phyloP scores from a whole-genome alignment of 2,797 vertebrate species.

The Martes flavigula region DNA sequence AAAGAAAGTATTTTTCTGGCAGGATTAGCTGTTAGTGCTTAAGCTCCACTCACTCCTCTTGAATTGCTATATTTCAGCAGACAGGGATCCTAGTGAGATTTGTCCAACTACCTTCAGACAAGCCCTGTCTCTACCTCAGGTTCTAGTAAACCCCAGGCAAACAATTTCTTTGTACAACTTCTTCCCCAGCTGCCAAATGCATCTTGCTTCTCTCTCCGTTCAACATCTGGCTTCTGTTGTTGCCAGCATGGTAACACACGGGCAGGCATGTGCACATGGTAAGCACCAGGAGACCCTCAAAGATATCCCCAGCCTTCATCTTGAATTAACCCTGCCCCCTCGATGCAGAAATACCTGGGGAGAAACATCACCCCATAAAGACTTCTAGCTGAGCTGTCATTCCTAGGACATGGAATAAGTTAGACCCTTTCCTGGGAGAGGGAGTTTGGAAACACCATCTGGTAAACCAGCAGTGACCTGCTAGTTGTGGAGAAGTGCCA shows the following conservation, averaged over 20 bases:
- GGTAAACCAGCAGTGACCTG: neutral
- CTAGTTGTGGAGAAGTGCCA: neutral
- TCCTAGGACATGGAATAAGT: neutral
- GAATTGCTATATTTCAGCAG: neutral
- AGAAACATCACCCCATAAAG: neutral
- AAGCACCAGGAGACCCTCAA: neutral
- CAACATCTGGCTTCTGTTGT: neutral
- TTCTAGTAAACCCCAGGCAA: neutral
- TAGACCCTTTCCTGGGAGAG: neutral
- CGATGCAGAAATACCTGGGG: neutral
- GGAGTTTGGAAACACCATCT: neutral
- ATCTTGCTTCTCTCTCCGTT: neutral
- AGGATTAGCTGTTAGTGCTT: neutral
- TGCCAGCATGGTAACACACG: neutral
- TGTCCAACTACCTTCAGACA: neutral
- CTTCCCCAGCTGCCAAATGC: neutral
- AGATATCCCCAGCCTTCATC: neutral
- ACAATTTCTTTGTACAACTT: neutral
- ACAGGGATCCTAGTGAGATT: neutral
- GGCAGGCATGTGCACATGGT: accelerated
- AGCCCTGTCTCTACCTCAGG: neutral
- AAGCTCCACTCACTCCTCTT: neutral
- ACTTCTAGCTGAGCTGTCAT: neutral
- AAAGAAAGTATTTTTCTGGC: neutral
- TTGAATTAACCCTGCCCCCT: neutral